Percentiles rank a stretch among this genome's conserved stretches.
Conservation (phyloP, 1,140 invertebrate genomes). For the Diabrotica virgifera region DNA sequence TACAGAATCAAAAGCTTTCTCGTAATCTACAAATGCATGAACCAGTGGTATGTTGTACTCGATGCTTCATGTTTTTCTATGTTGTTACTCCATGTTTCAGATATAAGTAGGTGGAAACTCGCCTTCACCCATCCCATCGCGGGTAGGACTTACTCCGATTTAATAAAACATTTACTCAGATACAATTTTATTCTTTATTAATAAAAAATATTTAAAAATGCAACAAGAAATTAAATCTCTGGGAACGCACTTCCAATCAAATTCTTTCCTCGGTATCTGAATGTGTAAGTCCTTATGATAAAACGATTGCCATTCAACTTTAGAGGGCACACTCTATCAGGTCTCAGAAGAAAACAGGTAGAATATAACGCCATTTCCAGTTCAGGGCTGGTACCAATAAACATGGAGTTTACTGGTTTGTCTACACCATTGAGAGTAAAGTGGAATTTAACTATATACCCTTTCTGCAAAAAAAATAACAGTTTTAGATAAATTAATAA, state of each 20-base stretch:
- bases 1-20: no score
- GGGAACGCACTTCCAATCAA: slow-evolving; percentile 78
- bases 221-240: slow-evolving; percentile 55
- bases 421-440: slow-evolving; percentile 69
- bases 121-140: no score
- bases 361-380: slow-evolving; percentile 90
- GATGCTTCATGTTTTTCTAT: no score
- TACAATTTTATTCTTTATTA: no score
- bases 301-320: slow-evolving; percentile 67
- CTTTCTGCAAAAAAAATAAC: slow-evolving; percentile 58
- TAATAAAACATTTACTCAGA: no score
- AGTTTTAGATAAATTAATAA: background rate
- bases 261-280: slow-evolving; percentile 68
- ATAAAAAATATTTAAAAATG: background rate
- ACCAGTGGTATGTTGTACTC: no score
- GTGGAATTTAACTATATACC: slow-evolving; percentile 71
- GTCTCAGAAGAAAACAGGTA: slow-evolving; percentile 73
- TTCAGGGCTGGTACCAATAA: slow-evolving; percentile 90
- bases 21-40: no score
- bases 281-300: slow-evolving; percentile 70
- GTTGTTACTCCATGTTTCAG: no score
- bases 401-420: slow-evolving; percentile 78
- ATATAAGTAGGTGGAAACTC: no score
- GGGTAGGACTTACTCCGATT: no score
- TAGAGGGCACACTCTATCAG: slow-evolving; percentile 68